These are phyloP conservation scores for Zeus faber DNA, from an alignment of 2,113 vertebrate genomes.

Conservation along the genomic window DNA sequence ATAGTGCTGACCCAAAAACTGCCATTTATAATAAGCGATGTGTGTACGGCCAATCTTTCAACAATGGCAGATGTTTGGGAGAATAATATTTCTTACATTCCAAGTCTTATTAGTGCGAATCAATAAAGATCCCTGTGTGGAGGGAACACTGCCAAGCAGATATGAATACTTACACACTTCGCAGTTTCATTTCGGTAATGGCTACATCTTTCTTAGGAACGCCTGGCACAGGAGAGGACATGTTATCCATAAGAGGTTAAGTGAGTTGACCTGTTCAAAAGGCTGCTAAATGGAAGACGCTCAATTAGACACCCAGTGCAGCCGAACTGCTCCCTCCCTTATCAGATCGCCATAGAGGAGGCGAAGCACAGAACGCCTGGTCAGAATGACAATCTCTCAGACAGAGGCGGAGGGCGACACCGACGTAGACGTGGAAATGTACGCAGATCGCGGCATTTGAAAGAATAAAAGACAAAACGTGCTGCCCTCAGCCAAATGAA, in stretches of 20 bases:
- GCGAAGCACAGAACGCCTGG: slow-evolving; percentile 13
- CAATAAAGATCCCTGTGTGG: slow-evolving; percentile 17
- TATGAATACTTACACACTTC: slow-evolving; percentile 61
- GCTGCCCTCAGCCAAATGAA: not conserved
- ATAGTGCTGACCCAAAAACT: too few relatives aligned
- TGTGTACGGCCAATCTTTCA: too few relatives aligned
- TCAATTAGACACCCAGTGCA: slow-evolving; percentile 50
- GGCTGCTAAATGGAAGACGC: slow-evolving; percentile 53
- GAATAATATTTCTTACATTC: slow-evolving; percentile 36
- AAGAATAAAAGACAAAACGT: not conserved
- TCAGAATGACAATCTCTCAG: too few relatives aligned
- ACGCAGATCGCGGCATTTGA: not conserved
- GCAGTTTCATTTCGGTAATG: slow-evolving; percentile 37
- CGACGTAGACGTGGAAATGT: too few relatives aligned
- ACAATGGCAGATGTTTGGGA: slow-evolving; percentile 22
- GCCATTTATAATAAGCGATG: too few relatives aligned
- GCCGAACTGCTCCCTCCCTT: slow-evolving; percentile 25
- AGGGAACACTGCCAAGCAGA: slow-evolving; percentile 27
- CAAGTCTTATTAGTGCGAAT: slow-evolving; percentile 8
- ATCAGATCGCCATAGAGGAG: slow-evolving; percentile 8
- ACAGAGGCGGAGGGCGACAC: too few relatives aligned
- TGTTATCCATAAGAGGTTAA: slow-evolving; percentile 68
- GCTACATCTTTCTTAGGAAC: slow-evolving; percentile 56
- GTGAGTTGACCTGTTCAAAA: slow-evolving; percentile 62
- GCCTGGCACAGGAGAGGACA: slow-evolving; percentile 37